Percentiles rank a stretch among this genome's conserved stretches.
Evolutionary conservation across 2,113 vertebrate species (phyloP).

Genomic region (Echinops telfairi): DNA sequence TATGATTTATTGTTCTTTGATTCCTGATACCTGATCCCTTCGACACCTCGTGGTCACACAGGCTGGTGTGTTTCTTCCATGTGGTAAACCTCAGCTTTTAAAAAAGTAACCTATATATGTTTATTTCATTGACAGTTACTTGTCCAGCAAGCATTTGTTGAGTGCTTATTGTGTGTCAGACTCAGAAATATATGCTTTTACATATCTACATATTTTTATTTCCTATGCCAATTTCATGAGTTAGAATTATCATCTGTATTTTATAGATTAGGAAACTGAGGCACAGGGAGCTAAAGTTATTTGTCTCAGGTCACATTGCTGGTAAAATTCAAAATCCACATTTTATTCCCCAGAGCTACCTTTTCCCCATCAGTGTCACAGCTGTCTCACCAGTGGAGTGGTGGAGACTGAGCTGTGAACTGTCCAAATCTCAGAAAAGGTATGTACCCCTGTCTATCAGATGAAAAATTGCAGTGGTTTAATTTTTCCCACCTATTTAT

Average conservation of each 20-base stretch:
- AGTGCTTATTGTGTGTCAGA: not conserved
- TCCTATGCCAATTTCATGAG: not conserved
- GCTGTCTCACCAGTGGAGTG: constrained; percentile 35
- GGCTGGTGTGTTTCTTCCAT: too few relatives aligned
- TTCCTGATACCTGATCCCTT: too few relatives aligned
- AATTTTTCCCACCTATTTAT: constrained; percentile 64
- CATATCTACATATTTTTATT: not conserved
- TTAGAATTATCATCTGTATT: not conserved
- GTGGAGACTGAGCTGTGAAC: constrained; percentile 34
- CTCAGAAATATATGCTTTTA: constrained; percentile 28
- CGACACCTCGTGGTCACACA: too few relatives aligned
- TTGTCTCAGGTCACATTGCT: constrained; percentile 4
- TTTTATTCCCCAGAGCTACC: constrained; percentile 46
- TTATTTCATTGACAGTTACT: constrained; percentile 18
- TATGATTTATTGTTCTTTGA: too few relatives aligned
- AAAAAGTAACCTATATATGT: not conserved
- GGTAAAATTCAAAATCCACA: constrained; percentile 58
- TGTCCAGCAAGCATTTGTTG: constrained; percentile 42
- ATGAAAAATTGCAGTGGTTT: constrained; percentile 44
- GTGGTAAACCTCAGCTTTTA: constrained; percentile 2
- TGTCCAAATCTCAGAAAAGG: constrained; percentile 60
- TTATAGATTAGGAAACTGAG: constrained; percentile 51
- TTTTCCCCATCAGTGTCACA: constrained; percentile 39
- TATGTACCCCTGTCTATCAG: constrained; percentile 49
- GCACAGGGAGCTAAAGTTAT: not conserved